phyloP scores from a whole-genome alignment of 2,888 invertebrate species.

The Orgyia antiqua region DNA sequence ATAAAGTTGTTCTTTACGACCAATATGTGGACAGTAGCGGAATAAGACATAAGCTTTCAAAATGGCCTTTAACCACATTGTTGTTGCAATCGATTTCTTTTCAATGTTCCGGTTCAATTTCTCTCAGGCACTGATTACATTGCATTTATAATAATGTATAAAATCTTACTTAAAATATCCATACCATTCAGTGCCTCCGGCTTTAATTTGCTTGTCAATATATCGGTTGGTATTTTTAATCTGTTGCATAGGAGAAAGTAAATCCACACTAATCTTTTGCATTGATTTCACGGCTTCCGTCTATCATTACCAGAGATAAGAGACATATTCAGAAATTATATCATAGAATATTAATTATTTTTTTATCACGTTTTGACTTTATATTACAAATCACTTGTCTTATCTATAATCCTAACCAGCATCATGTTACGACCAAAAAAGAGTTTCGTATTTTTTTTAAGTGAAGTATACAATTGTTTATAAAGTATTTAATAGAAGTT shows the following conservation, averaged over 20 bases:
- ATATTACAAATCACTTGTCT: too few species aligned
- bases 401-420: too few species aligned
- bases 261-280: background rate
- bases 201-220: constrained; percentile 48
- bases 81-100: constrained; percentile 51
- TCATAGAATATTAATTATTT: background rate
- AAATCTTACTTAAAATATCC: constrained; percentile 30
- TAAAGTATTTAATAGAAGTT: too few species aligned
- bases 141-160: constrained; percentile 38
- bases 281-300: constrained; percentile 18
- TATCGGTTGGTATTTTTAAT: constrained; percentile 45
- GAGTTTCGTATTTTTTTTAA: too few species aligned
- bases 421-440: too few species aligned
- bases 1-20: constrained; percentile 34
- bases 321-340: background rate
- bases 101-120: constrained; percentile 62
- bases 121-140: constrained; percentile 42
- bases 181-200: constrained; percentile 35
- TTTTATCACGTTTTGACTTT: too few species aligned
- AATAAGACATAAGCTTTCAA: constrained; percentile 42
- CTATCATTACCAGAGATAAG: constrained; percentile 31
- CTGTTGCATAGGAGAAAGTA: constrained; percentile 15
- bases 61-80: constrained; percentile 44
- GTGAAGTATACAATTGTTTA: too few species aligned
- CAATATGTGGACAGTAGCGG: constrained; percentile 22